These are phyloP conservation scores for Deilephila elpenor DNA, from an alignment of 2,888 invertebrate species.

Conservation along the genomic window DNA sequence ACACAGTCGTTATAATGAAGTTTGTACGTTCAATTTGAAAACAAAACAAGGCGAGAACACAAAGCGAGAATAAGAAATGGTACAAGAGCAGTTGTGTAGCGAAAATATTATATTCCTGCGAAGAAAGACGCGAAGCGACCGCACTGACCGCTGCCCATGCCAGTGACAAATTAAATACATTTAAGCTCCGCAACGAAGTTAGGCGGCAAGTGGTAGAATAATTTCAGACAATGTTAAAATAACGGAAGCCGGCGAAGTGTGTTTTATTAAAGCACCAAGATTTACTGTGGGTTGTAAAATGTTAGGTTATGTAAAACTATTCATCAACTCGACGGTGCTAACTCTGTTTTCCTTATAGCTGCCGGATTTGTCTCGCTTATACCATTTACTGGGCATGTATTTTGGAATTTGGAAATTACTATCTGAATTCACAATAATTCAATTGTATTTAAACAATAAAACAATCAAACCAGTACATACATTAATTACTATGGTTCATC, in stretches of 20 bases:
- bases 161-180: conserved; percentile 72
- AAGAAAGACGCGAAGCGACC: conserved; percentile 54
- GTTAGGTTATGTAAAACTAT: conserved; percentile 17
- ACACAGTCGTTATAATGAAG: conserved; percentile 44
- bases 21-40: conserved; percentile 48
- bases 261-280: conserved; percentile 14
- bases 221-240: conserved; percentile 23
- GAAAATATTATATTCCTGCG: conserved; percentile 51
- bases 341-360: neutral
- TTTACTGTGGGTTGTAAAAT: conserved; percentile 10
- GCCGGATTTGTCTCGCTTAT: neutral
- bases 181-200: conserved; percentile 55
- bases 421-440: too few relatives aligned
- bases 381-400: neutral
- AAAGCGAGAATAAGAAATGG: conserved; percentile 42
- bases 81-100: conserved; percentile 33
- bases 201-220: conserved; percentile 33
- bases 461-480: too few relatives aligned
- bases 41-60: conserved; percentile 42
- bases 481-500: too few relatives aligned
- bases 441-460: too few relatives aligned
- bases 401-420: neutral
- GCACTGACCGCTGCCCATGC: conserved; percentile 56
- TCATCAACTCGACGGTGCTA: neutral
- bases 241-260: conserved; percentile 10